phyloP scores from a whole-genome alignment of 2,888 invertebrate species.

The Vandiemenella viatica region DNA sequence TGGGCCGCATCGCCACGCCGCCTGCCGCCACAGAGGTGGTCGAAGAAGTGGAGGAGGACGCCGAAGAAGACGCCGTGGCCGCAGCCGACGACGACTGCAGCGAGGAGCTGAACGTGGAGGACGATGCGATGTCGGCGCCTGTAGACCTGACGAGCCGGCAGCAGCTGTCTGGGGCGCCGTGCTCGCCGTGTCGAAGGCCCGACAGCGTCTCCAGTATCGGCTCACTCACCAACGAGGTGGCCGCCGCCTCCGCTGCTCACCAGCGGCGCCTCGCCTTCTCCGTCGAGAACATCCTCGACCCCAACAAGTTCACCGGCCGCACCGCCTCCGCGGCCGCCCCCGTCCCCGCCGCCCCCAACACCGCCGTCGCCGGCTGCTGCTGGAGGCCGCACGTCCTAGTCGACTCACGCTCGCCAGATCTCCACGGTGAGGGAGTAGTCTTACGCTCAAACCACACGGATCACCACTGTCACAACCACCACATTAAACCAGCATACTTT shows the following conservation, averaged over 20 bases:
- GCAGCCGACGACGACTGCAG: slow-evolving; percentile 15
- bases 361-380: slow-evolving; percentile 20
- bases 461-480: no score
- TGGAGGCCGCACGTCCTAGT: slow-evolving; percentile 10
- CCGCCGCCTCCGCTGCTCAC: slow-evolving; percentile 4
- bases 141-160: slow-evolving; percentile 15
- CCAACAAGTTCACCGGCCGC: slow-evolving; percentile 71
- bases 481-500: no score
- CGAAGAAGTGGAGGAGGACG: slow-evolving; percentile 7
- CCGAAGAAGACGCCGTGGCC: slow-evolving; percentile 2
- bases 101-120: slow-evolving; percentile 10
- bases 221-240: slow-evolving; percentile 2
- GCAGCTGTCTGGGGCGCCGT: neutral
- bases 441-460: no score
- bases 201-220: slow-evolving; percentile 8
- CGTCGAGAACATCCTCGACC: slow-evolving; percentile 80
- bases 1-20: neutral
- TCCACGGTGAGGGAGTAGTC: no score
- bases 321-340: slow-evolving; percentile 21
- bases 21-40: neutral
- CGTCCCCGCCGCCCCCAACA: slow-evolving; percentile 4
- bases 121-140: slow-evolving; percentile 12
- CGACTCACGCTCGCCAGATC: no score
- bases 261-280: slow-evolving; percentile 65
- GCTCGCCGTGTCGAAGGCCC: neutral